phyloP scores from a whole-genome alignment of 2,888 invertebrate species.

The Parnassius orleans region DNA sequence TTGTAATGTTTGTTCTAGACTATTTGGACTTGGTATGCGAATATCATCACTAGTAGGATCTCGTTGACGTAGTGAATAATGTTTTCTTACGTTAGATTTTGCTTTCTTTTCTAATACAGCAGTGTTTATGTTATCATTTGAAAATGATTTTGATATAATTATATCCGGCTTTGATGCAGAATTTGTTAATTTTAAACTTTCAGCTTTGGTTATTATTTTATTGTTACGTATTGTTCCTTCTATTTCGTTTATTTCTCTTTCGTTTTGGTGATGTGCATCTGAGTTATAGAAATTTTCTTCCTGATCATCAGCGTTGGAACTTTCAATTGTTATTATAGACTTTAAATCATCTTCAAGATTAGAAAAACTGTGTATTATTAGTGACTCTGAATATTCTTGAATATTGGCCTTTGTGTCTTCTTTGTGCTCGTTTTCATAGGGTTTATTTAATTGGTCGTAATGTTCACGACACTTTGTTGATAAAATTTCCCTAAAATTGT shows the following conservation, averaged over 20 bases:
- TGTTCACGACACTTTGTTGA: conserved; percentile 56
- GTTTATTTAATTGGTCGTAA: conserved; percentile 71
- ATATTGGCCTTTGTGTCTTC: conserved; percentile 45
- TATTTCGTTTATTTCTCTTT: conserved; percentile 76
- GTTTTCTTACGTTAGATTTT: conserved; percentile 62
- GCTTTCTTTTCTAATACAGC: conserved; percentile 50
- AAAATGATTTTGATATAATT: conserved; percentile 59
- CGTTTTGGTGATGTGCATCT: conserved; percentile 74
- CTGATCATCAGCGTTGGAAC: conserved; percentile 68
- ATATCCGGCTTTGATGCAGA: conserved; percentile 53
- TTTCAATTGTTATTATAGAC: conserved; percentile 70
- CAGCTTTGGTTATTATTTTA: conserved; percentile 70
- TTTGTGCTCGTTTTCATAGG: conserved; percentile 42
- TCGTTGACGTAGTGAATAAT: conserved; percentile 74
- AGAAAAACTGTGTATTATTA: conserved; percentile 60
- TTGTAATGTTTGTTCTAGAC: conserved; percentile 48
- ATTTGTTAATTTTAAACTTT: conserved; percentile 61
- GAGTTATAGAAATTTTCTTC: conserved; percentile 54
- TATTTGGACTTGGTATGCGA: conserved; percentile 65
- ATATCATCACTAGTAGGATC: conserved; percentile 66
- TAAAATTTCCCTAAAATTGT: conserved; percentile 67
- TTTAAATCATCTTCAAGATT: conserved; percentile 74
- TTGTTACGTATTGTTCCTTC: conserved; percentile 76
- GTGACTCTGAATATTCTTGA: conserved; percentile 58
- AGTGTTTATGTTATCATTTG: conserved; percentile 64